A percentile compares a stretch with the other conserved stretches of the same genome.
Conservation (phyloP, 2,888 invertebrate species). For the Ptychoptera albimana region DNA sequence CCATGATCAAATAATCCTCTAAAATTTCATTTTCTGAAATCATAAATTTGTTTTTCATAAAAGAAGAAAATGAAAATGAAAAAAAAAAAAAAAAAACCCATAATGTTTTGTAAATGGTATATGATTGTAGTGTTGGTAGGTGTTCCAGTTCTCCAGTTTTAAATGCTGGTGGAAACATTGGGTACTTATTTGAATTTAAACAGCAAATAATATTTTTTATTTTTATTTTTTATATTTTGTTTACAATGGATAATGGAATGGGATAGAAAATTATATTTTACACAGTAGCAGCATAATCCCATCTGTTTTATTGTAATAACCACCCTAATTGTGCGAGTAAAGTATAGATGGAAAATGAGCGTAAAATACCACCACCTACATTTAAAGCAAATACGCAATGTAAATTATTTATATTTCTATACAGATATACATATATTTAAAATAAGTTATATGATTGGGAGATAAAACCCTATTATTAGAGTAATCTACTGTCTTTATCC, state of each 20-base stretch:
- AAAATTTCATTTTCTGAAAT: not conserved
- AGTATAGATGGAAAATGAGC: too few relatives aligned
- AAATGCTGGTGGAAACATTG: not conserved
- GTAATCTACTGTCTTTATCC: constrained; percentile 21
- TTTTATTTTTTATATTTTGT: not conserved
- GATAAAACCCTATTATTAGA: constrained; percentile 32
- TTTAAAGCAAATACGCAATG: too few relatives aligned
- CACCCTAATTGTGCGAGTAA: too few relatives aligned
- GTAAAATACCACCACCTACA: too few relatives aligned
- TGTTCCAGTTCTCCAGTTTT: not conserved
- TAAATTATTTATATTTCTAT: not conserved
- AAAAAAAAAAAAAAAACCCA: not conserved
- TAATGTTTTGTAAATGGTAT: not conserved
- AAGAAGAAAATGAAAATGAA: not conserved
- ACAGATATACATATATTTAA: not conserved
- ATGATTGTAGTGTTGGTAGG: not conserved
- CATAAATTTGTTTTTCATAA: not conserved
- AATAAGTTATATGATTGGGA: constrained; percentile 23
- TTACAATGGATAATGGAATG: not conserved
- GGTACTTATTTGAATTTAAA: too few relatives aligned
- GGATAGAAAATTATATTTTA: not conserved
- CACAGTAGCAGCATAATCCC: not conserved
- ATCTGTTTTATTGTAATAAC: not conserved
- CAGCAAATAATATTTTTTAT: not conserved
- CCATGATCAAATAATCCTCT: constrained; percentile 3